Conservation (phyloP, 2,797 vertebrate genomes). For the Calcarius lapponicus region DNA sequence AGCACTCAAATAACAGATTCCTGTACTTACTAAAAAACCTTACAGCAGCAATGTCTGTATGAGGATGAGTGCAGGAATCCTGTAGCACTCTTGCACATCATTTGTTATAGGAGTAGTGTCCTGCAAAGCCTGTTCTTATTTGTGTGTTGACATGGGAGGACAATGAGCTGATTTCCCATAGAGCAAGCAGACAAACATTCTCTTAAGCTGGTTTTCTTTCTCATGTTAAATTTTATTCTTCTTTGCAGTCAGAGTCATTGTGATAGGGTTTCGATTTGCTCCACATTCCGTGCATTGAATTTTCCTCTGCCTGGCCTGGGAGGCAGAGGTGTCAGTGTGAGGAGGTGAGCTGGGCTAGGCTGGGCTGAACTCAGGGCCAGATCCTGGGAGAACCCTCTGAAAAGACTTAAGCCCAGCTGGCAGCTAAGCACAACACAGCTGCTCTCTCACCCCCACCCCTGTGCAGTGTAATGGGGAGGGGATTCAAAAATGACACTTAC, state of each 20-base stretch:
- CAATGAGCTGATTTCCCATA: background rate
- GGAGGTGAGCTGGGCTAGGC: background rate
- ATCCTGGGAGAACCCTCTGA: background rate
- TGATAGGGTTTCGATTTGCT: background rate
- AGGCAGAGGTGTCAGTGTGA: background rate
- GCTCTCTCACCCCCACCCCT: background rate
- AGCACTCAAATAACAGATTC: background rate
- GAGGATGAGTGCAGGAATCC: background rate
- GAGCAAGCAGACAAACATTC: background rate
- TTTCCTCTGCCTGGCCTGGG: background rate
- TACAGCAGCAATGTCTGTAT: background rate
- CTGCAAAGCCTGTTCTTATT: background rate
- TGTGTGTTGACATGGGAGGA: background rate
- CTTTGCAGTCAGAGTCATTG: background rate
- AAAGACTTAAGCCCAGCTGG: background rate
- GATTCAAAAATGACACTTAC: background rate
- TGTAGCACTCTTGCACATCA: background rate
- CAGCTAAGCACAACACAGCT: background rate
- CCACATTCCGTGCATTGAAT: background rate
- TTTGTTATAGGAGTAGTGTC: background rate
- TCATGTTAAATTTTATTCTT: background rate
- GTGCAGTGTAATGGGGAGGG: background rate
- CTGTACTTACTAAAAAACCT: fast-evolving
- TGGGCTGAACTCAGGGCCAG: background rate
- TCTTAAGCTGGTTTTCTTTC: background rate